phyloP scores from a whole-genome alignment of 2,797 vertebrate species.

The Diplodus sargus region DNA sequence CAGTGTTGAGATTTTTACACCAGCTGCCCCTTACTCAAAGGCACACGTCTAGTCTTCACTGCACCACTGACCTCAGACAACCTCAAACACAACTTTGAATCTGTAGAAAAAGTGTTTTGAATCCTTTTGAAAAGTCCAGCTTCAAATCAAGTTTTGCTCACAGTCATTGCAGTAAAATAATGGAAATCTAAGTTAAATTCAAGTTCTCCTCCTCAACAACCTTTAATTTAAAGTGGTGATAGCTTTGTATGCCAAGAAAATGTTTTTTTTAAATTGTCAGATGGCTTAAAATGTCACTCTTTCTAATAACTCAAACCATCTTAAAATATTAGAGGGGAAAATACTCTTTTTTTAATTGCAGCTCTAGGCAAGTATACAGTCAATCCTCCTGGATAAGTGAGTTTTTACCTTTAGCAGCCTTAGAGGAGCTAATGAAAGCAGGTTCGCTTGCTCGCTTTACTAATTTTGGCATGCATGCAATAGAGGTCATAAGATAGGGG shows the following conservation, averaged over 20 bases:
- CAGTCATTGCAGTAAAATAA: conserved; percentile 6
- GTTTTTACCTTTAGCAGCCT: conserved; percentile 66
- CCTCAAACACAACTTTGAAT: conserved; percentile 5
- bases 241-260: conserved; percentile 44
- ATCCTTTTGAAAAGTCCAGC: background rate
- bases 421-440: conserved; percentile 60
- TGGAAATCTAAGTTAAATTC: conserved; percentile 7
- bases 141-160: background rate
- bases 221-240: conserved; percentile 13
- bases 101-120: background rate
- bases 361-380: conserved; percentile 73
- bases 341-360: conserved; percentile 75
- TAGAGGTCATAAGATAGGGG: conserved; percentile 29
- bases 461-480: conserved; percentile 16
- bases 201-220: conserved; percentile 11
- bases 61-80: conserved; percentile 20
- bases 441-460: conserved; percentile 37
- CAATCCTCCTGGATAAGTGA: conserved; percentile 74
- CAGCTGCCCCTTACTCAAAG: conserved; percentile 3
- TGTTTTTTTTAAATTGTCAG: conserved; percentile 40
- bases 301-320: conserved; percentile 66
- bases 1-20: conserved; percentile 6
- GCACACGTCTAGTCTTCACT: background rate
- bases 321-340: conserved; percentile 66
- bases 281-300: conserved; percentile 64